Percentiles rank a stretch among this genome's conserved stretches.
Conservation (phyloP, 2,113 vertebrate species). For the Aegotheles bennettii region DNA sequence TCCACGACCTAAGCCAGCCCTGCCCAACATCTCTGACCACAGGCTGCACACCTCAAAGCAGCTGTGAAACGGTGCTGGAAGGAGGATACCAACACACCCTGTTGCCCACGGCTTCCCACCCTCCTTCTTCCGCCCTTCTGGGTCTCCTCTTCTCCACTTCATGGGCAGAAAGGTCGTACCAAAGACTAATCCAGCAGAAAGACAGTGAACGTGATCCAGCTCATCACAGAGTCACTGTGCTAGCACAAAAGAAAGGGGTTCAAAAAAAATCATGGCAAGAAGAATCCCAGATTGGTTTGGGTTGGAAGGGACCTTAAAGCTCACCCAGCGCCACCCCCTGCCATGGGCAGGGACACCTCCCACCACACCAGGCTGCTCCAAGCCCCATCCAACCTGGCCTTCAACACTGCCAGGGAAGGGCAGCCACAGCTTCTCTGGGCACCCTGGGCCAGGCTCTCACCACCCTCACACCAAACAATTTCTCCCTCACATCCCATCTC, state of each 20-base stretch:
- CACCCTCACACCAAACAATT: no score
- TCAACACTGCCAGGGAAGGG: no score
- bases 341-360: no score
- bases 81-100: neutral
- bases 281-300: no score
- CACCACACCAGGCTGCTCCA: no score
- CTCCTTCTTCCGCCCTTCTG: neutral
- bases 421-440: no score
- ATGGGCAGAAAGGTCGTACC: neutral
- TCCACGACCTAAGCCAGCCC: fast-evolving
- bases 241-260: neutral
- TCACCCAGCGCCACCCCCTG: no score
- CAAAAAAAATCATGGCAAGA: neutral
- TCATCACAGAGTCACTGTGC: neutral
- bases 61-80: neutral
- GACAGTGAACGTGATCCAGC: neutral
- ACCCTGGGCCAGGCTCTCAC: no score
- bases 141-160: neutral
- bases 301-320: no score
- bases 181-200: neutral
- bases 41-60: neutral
- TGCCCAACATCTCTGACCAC: neutral
- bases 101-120: neutral
- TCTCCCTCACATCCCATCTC: no score
- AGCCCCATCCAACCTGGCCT: no score